Conservation (phyloP, 2,888 invertebrate species). For the Watsonalla cultraria region DNA sequence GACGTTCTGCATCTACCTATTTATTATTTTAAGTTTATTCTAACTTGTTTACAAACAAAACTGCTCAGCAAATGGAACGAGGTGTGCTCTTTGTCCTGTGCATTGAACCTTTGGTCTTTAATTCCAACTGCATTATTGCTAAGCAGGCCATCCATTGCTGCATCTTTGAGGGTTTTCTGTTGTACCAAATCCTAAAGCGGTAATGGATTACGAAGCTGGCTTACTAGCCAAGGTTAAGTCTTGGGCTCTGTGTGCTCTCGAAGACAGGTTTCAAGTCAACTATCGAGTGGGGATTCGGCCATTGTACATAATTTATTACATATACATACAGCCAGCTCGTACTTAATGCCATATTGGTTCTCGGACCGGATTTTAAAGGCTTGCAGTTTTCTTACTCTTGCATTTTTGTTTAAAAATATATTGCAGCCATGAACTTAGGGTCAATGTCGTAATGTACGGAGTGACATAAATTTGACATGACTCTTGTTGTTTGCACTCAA, state of each 20-base stretch:
- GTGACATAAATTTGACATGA: no score
- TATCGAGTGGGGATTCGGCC: constrained; percentile 29
- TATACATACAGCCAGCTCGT: constrained; percentile 23
- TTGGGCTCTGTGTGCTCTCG: constrained; percentile 20
- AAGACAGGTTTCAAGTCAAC: constrained; percentile 46
- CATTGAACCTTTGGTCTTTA: background rate
- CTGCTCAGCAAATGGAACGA: background rate
- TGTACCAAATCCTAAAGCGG: background rate
- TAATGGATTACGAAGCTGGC: constrained; percentile 16
- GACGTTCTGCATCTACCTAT: background rate
- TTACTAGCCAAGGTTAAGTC: constrained; percentile 23
- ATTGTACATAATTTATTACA: constrained; percentile 33
- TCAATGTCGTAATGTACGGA: background rate
- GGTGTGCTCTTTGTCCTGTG: background rate
- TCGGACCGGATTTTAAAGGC: constrained; percentile 19
- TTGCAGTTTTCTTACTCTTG: constrained; percentile 11
- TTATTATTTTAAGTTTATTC: background rate
- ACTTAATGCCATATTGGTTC: constrained; percentile 35
- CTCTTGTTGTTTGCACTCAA: no score
- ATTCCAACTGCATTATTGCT: background rate
- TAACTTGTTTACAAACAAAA: background rate
- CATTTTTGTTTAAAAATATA: constrained; percentile 1
- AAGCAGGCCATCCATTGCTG: background rate
- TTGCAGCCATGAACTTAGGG: background rate
- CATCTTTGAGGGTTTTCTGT: background rate